A percentile compares a stretch with the other conserved stretches of the same genome.
phyloP scores from a whole-genome alignment of 2,113 vertebrate species.

The Piprites chloris region DNA sequence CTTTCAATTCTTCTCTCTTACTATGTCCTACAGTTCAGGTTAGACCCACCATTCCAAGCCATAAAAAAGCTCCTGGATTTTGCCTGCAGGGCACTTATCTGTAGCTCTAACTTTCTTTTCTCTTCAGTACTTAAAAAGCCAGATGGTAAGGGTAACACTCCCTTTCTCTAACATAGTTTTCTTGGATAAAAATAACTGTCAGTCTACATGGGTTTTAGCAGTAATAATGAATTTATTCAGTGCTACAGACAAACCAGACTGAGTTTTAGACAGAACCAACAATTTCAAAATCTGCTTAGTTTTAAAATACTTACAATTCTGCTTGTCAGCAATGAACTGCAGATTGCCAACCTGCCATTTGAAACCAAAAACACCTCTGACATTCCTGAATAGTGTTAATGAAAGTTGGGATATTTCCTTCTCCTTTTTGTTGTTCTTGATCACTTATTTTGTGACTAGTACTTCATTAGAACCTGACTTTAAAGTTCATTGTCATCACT shows the following conservation, averaged over 20 bases:
- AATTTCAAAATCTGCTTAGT: neutral
- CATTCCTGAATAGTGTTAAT: neutral
- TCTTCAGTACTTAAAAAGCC: neutral
- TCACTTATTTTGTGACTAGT: neutral
- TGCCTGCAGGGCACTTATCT: neutral
- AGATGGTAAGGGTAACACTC: neutral
- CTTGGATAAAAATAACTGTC: neutral
- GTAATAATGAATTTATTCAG: constrained; percentile 27
- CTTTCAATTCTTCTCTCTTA: neutral
- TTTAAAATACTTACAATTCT: constrained; percentile 4
- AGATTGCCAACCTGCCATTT: neutral
- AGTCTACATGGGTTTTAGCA: neutral
- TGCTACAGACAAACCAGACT: neutral
- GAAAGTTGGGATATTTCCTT: neutral
- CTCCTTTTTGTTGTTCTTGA: neutral
- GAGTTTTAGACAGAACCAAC: neutral
- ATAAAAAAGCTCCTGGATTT: neutral
- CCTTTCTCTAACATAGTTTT: neutral
- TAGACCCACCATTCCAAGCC: neutral
- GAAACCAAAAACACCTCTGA: neutral
- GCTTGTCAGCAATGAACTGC: neutral
- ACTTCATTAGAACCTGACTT: neutral
- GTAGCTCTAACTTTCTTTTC: neutral
- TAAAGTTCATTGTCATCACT: neutral
- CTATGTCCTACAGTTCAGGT: neutral